Evolutionary conservation across 2,113 vertebrate species (phyloP), one percentile per base, ranked within the genome.

Genomic region (Burhinus oedicnemus): DNA sequence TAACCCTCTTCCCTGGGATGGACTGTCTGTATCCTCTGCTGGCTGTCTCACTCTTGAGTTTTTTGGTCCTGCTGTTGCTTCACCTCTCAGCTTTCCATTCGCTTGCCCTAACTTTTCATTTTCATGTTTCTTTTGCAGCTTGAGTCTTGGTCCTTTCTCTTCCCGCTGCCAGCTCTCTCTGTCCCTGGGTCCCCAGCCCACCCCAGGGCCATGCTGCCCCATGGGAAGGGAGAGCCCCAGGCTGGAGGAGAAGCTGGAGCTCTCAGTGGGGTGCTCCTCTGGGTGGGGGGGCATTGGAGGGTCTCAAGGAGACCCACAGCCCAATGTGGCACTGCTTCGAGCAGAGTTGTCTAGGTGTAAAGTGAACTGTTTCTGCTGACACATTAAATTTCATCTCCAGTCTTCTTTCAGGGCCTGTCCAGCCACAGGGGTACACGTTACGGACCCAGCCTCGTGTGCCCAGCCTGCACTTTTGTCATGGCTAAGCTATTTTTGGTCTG

Each of bases 221-320:
- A 4, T 0, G 0, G 64, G 42, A 60, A 8, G n/a, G 49, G 44
- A 81, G 38, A 83, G 12, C 42, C 58, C 82, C 1, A 4, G 36
- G 27, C 45, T 74, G 44, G 60, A 76, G 55, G 42, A 62, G 83
- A 29, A 89, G 18, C 42, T 51, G 34, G 65, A 76, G 36, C 32
- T 60, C 44, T 42, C 52, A 8, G 0, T 29, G 26, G 19, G 54
- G 19, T 26, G 64, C 36, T 88, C 11, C 42, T 75, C 45, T 32
- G 25, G 34, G 21, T 17, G 10, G 13, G 7, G 6, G 4, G 17
- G 11, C 42, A 22, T 10, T 10, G 2, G 12, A 15, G 38, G 8
- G 0, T 64, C 52, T 55, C 32, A 32, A 38, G 84, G 49, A 65
- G 26, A 80, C 17, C 54, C 44, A 19, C 19, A 58, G 60, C 30